Conservation (phyloP, 2,113 vertebrate genomes). For the Elaphurus davidianus region DNA sequence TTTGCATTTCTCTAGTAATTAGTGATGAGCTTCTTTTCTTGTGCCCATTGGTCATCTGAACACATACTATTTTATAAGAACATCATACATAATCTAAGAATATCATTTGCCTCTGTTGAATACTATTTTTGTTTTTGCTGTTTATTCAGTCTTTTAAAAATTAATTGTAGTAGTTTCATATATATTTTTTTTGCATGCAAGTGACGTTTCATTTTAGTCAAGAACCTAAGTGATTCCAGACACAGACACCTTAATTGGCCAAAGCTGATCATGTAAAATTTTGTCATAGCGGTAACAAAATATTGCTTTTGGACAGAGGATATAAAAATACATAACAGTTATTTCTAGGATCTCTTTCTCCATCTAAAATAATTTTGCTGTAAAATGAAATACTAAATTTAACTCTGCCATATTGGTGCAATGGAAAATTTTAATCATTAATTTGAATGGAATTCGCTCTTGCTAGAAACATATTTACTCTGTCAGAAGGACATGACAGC, state of each 20-base stretch:
- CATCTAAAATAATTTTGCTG: constrained; percentile 10
- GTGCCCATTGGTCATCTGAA: background rate
- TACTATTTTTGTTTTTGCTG: constrained; percentile 18
- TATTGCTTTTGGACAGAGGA: background rate
- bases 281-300: background rate
- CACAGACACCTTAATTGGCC: background rate
- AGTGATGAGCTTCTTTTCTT: background rate
- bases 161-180: background rate
- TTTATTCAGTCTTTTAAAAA: background rate
- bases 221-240: background rate
- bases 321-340: background rate
- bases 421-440: constrained; percentile 7
- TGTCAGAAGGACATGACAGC: background rate
- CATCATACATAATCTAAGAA: background rate
- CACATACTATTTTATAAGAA: background rate
- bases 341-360: constrained; percentile 13
- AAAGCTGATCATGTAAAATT: background rate
- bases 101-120: background rate
- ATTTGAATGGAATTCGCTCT: background rate
- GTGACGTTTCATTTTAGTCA: background rate
- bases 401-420: background rate
- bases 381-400: constrained; percentile 40
- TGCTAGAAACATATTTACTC: background rate
- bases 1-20: background rate
- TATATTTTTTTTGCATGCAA: background rate